Evolutionary conservation across 2,888 invertebrate genomes (phyloP).

Genomic region (Plebejus argus): DNA sequence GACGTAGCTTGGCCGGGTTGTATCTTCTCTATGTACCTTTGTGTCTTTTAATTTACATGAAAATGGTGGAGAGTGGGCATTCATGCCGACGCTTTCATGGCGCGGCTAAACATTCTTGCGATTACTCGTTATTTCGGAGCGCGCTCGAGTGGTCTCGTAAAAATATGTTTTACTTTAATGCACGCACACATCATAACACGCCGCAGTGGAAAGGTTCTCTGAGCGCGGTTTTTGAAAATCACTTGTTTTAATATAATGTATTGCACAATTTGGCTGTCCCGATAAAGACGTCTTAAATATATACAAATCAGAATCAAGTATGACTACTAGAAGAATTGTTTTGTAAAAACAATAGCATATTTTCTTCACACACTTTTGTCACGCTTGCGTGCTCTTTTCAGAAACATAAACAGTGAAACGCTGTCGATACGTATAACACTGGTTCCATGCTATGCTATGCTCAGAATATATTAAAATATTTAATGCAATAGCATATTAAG

Average conservation of each 20-base stretch:
- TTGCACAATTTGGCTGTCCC: slow-evolving; percentile 35
- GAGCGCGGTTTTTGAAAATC: no score
- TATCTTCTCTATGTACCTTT: slow-evolving; percentile 68
- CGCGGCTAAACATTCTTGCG: slow-evolving; percentile 59
- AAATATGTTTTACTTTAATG: slow-evolving; percentile 56
- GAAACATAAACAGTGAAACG: no score
- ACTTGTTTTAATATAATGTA: slow-evolving; percentile 57
- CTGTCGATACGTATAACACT: no score
- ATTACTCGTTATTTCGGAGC: slow-evolving; percentile 64
- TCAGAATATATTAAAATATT: no score
- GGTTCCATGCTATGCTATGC: no score
- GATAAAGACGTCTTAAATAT: no score
- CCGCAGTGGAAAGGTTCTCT: neutral
- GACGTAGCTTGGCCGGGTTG: neutral
- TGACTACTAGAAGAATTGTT: no score
- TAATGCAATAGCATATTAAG: no score
- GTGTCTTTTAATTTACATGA: slow-evolving; percentile 79
- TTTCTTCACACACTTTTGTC: no score
- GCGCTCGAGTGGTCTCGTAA: slow-evolving; percentile 58
- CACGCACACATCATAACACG: neutral
- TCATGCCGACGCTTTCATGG: slow-evolving; percentile 39
- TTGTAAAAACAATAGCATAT: no score
- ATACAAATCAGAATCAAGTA: no score
- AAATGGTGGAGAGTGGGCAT: slow-evolving; percentile 72
- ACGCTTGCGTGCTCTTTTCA: no score